Evolutionary conservation across 2,797 vertebrate species (phyloP).

Genomic region (Perodicticus potto): DNA sequence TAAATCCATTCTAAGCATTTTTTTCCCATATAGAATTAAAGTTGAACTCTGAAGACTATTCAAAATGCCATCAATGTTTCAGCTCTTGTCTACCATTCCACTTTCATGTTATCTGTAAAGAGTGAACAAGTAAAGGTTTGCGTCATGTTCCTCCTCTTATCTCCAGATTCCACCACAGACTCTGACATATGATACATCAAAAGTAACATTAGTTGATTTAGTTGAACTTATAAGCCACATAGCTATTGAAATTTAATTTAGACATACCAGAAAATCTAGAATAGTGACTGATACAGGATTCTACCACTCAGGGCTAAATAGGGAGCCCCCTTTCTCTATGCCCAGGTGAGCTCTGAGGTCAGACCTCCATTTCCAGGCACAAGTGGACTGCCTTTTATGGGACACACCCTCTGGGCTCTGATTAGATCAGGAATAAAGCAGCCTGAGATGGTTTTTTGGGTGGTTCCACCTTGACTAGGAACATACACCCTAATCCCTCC

Average conservation of each 20-base stretch:
- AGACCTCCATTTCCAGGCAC: too few relatives aligned
- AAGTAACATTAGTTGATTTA: neutral
- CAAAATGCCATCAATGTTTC: neutral
- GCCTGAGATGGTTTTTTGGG: too few relatives aligned
- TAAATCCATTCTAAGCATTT: neutral
- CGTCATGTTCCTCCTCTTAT: neutral
- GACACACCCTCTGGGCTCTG: too few relatives aligned
- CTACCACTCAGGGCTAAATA: too few relatives aligned
- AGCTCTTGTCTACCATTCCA: neutral
- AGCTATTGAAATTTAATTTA: neutral
- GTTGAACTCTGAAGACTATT: neutral
- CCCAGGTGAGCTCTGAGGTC: too few relatives aligned
- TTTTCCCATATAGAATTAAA: neutral
- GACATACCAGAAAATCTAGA: neutral
- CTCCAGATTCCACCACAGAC: neutral
- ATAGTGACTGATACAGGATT: neutral
- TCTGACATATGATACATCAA: neutral
- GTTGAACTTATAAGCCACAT: neutral
- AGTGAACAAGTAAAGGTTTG: neutral
- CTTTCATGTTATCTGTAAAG: neutral
- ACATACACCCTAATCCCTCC: too few relatives aligned
- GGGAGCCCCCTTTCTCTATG: too few relatives aligned
- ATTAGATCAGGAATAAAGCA: too few relatives aligned
- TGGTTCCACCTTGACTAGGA: too few relatives aligned
- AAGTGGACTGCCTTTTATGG: too few relatives aligned